Base-by-base conservation (phyloP, 2,888 invertebrate genomes). In the Macrostomum cliftonense region DNA sequence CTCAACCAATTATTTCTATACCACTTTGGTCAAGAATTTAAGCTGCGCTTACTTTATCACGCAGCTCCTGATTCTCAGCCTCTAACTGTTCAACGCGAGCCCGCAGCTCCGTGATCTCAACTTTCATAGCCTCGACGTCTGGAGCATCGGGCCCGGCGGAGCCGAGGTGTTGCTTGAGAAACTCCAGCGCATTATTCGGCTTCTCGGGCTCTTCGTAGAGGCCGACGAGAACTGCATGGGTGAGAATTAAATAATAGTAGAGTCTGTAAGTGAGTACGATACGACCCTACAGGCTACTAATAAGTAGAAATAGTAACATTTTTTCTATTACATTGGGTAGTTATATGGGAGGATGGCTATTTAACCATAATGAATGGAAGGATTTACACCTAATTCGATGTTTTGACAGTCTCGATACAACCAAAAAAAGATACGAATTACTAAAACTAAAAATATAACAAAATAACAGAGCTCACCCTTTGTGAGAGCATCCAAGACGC, bases 171-270 rank as follows among this genome's bases (percentile, higher is more conserved):
- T 65, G 63, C 45, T 62, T 62, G 49, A 69, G 63, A 64, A 67
- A 70, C 67, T 81, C 81, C 59, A 85, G 71, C 13, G 84, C 82
- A 74, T 85, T 82, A 61, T 80, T 79, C 39, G 81, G 81, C 65
- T 82, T 83, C 56, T 85, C 83, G 14, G 80, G 77, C 67, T 84
- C 83, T 71, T 85, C 83, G 68, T 86, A 86, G 21, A 87, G 74
- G 57, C 79, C 78, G 9, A 85, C 82, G 44, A 86, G 71, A 20
- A 82, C 82, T 70, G 62, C 55, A 64, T n/a, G n/a, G n/a, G n/a
- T n/a, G n/a, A n/a, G n/a, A n/a, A n/a, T n/a, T n/a, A n/a, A 58
- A 20, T 7, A 21, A 14, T n/a, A n/a, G n/a, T n/a, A n/a, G n/a
- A n/a, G n/a, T n/a, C n/a, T n/a, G n/a, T n/a, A n/a, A n/a, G n/a